Conservation (phyloP, 2,797 vertebrate genomes). For the Adrianichthys oophorus region DNA sequence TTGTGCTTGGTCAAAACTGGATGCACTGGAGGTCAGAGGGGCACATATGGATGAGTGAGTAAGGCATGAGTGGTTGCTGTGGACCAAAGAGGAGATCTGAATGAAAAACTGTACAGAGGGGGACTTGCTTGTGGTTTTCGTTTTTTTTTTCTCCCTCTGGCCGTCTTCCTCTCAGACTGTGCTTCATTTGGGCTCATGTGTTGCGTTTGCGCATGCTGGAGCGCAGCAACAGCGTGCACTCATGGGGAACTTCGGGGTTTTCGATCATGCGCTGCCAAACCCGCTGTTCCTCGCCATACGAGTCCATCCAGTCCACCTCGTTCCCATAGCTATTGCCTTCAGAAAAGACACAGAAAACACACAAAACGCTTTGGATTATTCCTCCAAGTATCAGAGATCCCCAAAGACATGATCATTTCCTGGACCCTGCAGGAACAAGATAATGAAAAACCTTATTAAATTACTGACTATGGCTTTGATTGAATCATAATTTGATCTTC, state of each 20-base stretch:
- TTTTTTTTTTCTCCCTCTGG: slow-evolving; percentile 3
- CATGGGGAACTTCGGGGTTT: slow-evolving; percentile 86
- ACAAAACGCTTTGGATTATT: slow-evolving; percentile 13
- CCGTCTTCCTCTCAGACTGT: slow-evolving; percentile 12
- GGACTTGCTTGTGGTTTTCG: slow-evolving; percentile 11
- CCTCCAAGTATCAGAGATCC: slow-evolving; percentile 4
- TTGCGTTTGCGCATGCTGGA: slow-evolving; percentile 88
- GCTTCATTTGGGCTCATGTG: slow-evolving; percentile 64
- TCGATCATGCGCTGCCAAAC: slow-evolving; percentile 95
- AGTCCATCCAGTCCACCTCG: slow-evolving; percentile 95
- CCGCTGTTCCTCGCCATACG: slow-evolving; percentile 89
- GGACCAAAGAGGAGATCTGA: slow-evolving; percentile 29
- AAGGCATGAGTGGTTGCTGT: slow-evolving; percentile 73
- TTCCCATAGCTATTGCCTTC: slow-evolving; percentile 90
- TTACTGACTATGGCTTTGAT: neutral
- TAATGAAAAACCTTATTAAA: neutral
- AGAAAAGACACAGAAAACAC: slow-evolving; percentile 22
- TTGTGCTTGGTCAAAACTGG: slow-evolving; percentile 56
- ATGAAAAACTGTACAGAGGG: slow-evolving; percentile 18
- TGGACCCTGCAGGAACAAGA: neutral
- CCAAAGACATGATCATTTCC: slow-evolving; percentile 6
- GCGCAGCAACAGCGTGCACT: slow-evolving; percentile 91
- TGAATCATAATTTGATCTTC: slow-evolving; percentile 2
- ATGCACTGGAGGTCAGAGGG: slow-evolving; percentile 30
- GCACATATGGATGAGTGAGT: slow-evolving; percentile 48